Base-by-base conservation (phyloP, 2,888 invertebrate genomes). In the Siphlonurus alternatus region DNA sequence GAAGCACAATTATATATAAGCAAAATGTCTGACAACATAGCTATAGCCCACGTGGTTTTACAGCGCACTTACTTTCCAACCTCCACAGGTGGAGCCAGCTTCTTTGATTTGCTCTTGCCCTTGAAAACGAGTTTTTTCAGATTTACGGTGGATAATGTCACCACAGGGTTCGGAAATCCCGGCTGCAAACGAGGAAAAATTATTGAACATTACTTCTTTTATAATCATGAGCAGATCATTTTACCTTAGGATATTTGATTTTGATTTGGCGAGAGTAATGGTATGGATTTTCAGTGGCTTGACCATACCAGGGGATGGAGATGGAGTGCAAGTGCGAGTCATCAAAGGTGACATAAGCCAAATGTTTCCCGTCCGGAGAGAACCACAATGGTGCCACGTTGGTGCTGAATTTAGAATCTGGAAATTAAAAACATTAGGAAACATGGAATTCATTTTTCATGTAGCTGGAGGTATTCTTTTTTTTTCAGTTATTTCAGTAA, bases 361-460 rank as follows among this genome's bases (percentile, higher is more conserved):
- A 74, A 72, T 85, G 84, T 15, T 77, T 81, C 23, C 93, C 93
- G 71, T 87, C 83, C 0, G 84, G 83, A 1, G 93, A 92, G 78
- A 95, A 93, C 93, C 95, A 96, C 56, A 94, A n/a, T n/a, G n/a
- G 74, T 0, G 96, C 96, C 69, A 85, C 84, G 75, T 88, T 89
- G 0, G 88, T 84, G 63, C 83, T 80, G 71, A 95, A 85, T 2
- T 96, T 87, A 76, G 96, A 94, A 86, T 96, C 95, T 92, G 81
- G 63, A 81, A 81, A 67, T 59, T 59, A 19, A 2, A 19, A 1
- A 59, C 22, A n/a, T n/a, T n/a, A n/a, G n/a, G n/a, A n/a, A n/a
- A n/a, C n/a, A n/a, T n/a, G n/a, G n/a, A n/a, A n/a, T n/a, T n/a
- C n/a, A n/a, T n/a, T n/a, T n/a, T n/a, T n/a, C n/a, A n/a, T n/a